Evolutionary conservation across 2,113 vertebrate genomes (phyloP).

Genomic region (Tragulus kanchil): DNA sequence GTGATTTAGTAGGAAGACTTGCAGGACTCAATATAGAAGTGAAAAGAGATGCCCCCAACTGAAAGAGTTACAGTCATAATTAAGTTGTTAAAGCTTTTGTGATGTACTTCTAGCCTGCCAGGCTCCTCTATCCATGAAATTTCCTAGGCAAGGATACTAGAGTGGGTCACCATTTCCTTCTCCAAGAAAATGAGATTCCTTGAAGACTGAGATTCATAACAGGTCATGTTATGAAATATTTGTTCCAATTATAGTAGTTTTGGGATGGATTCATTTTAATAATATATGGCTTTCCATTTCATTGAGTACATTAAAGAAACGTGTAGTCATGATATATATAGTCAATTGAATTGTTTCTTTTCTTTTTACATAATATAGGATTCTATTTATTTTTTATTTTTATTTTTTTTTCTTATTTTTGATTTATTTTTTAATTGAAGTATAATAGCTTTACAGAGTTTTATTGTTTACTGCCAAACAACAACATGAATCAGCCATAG

Average conservation of each 20-base stretch:
- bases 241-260: background rate
- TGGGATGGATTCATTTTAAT: background rate
- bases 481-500: too few species aligned
- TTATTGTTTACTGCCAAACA: too few species aligned
- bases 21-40: background rate
- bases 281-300: background rate
- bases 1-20: background rate
- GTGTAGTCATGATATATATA: background rate
- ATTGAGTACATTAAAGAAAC: background rate
- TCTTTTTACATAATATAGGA: too few species aligned
- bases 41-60: background rate
- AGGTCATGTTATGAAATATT: slow-evolving; percentile 11
- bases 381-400: too few species aligned
- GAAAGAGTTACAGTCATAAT: background rate
- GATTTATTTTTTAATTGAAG: too few species aligned
- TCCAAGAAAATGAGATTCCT: too few species aligned
- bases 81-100: background rate
- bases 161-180: too few species aligned
- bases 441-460: too few species aligned
- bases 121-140: too few species aligned
- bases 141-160: too few species aligned
- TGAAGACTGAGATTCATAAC: too few species aligned
- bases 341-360: background rate
- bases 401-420: too few species aligned
- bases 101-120: background rate